A percentile compares a stretch with the other conserved stretches of the same genome.
Evolutionary conservation across 1,140 invertebrate genomes (phyloP).

Genomic region (Drosophila trapezifrons): DNA sequence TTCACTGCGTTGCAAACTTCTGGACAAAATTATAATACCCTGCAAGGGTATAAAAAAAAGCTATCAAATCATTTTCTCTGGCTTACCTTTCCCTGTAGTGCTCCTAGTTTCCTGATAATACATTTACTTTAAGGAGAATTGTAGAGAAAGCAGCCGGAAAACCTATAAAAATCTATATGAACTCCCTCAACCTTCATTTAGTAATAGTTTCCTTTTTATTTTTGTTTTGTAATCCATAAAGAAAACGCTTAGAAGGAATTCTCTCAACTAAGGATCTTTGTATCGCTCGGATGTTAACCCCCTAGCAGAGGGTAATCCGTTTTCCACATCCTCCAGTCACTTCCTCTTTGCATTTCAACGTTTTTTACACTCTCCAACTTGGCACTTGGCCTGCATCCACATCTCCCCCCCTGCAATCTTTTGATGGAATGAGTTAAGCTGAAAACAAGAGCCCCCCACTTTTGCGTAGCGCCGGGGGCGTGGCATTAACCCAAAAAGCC

Average conservation of each 20-base stretch:
- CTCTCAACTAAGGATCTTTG: neutral
- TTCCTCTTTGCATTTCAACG: conserved; percentile 44
- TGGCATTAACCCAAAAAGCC: conserved; percentile 64
- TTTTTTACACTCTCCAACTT: conserved; percentile 38
- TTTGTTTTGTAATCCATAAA: neutral
- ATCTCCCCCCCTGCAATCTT: conserved; percentile 5
- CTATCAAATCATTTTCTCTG: neutral
- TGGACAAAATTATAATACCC: too few relatives aligned
- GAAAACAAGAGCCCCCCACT: conserved; percentile 34
- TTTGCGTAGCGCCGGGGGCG: conserved; percentile 29
- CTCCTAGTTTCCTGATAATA: neutral
- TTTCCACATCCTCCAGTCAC: conserved; percentile 20
- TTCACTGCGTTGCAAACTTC: too few relatives aligned
- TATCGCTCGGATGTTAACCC: neutral
- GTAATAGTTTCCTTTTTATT: too few relatives aligned
- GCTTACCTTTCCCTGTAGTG: neutral
- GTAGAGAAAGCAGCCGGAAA: too few relatives aligned
- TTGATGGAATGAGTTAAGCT: conserved; percentile 35
- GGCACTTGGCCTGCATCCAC: conserved; percentile 44
- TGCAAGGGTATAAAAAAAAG: too few relatives aligned
- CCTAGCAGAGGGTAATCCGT: conserved; percentile 6
- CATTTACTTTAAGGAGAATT: neutral
- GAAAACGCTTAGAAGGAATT: neutral
- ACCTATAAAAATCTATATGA: too few relatives aligned
- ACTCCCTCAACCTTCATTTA: too few relatives aligned